Base-by-base conservation (phyloP, 2,888 invertebrate genomes). In the Trissolcus brochymenae region DNA sequence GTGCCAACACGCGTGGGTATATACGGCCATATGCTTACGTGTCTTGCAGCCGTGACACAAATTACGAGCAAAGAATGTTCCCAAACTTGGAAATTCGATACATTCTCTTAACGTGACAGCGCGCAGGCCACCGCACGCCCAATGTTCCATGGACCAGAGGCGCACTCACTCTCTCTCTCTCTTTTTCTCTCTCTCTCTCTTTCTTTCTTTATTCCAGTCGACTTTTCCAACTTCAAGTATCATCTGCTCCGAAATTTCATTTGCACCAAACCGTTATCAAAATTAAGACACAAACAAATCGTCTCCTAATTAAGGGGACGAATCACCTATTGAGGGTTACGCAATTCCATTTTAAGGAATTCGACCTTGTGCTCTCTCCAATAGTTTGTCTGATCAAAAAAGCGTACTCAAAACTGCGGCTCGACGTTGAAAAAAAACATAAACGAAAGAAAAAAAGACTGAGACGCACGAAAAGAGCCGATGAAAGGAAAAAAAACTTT, bases 81-180 rank as follows among this genome's bases (percentile, higher is more conserved):
- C 86, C 86, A 85, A 87, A 86, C 84, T 86, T 86, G 86, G 86
- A 86, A 86, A 86, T 87, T 86, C 83, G 84, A 86, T 81, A 83
- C 85, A 85, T 86, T 86, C 85, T 82, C 81, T 74, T 79, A 16
- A 60, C 80, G 78, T 85, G 84, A 86, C 82, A 80, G 80, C 79
- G 78, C 80, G 75, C 64, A 72, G 65, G n/a, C 46, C 11, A 35
- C 9, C 35, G 35, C 35, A 64, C 64, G 68, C 60, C 75, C 64
- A 67, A 64, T 7, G 16, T 66, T 64, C 59, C 64, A 60, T 61
- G 43, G 50, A 46, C 16, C 50, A 49, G 41, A 43, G 51, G 53
- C 25, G 6, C 68, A 65, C 60, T 68, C 60, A 54, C 55, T 67
- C 57, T 64, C 64, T 19, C 54, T 21, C 43, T 29, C 43, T 13